phyloP scores from a whole-genome alignment of 2,888 invertebrate genomes.

The Lasioglossum figueresi region DNA sequence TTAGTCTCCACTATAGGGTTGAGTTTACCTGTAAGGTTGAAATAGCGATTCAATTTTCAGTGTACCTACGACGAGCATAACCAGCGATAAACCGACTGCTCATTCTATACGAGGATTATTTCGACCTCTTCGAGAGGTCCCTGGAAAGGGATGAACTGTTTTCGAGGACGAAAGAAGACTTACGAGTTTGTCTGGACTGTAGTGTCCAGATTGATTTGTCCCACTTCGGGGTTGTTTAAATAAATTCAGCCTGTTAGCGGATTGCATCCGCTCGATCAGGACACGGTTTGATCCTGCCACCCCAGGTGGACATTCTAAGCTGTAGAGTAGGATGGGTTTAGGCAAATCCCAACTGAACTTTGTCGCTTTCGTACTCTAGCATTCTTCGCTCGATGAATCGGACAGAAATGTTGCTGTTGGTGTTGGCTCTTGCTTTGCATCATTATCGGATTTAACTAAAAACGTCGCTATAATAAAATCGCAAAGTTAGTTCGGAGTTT shows the following conservation, averaged over 20 bases:
- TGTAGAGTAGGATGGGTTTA: background rate
- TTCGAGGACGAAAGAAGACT: background rate
- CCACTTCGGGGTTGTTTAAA: background rate
- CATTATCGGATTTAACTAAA: too few species aligned
- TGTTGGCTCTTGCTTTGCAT: background rate
- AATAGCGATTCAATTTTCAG: slow-evolving; percentile 67
- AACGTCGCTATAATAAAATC: background rate
- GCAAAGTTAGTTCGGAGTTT: background rate
- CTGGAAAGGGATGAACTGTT: background rate
- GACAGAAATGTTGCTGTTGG: background rate
- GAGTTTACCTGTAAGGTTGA: slow-evolving; percentile 65
- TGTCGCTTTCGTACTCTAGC: background rate
- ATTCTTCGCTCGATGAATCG: background rate
- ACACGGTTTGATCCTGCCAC: slow-evolving; percentile 1
- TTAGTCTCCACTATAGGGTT: background rate
- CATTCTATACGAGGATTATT: background rate
- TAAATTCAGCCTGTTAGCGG: background rate
- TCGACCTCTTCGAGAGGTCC: background rate
- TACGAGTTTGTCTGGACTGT: background rate
- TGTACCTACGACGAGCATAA: slow-evolving; percentile 25
- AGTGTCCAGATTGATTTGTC: slow-evolving; percentile 26
- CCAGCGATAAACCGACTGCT: slow-evolving; percentile 15
- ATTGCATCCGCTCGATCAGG: background rate
- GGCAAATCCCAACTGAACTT: background rate
- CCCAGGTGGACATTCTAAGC: background rate